Evolutionary conservation across 2,113 vertebrate species (phyloP), one percentile per base, ranked within the genome.

Genomic region (Cyanoliseus patagonus): DNA sequence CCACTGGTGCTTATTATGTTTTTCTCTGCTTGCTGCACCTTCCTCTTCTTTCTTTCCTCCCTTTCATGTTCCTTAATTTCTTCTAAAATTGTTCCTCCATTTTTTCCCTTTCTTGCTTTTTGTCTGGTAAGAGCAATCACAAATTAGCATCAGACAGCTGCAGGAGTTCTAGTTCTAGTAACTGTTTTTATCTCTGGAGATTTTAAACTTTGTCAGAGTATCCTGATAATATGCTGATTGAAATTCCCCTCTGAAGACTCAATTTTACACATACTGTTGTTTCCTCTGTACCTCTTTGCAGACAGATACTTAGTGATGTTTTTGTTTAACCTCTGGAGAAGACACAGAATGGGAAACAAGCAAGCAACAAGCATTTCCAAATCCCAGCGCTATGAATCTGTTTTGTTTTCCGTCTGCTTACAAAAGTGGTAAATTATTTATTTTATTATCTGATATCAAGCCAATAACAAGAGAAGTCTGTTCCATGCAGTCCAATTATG

Each of bases 311-410:
- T 77, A 59, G 73, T 87, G 92, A 88, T 88, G 93, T 77, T 96
- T 93, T 86, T 93, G 74, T 94, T 95, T 95, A 97, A 95, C 93
- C 95, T 93, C 94, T 77, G 73, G 97, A 97, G 93, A 94, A 96
- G 92, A 88, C 84, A 83, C 77, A 78, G 78, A 93, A 91, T 49
- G 67, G 89, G 94, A 97, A 95, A 96, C 70, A 86, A 96, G 93
- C 35, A 87, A 96, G 84, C 94, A 97, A 96, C 94, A 94, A 95
- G 79, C 89, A 49, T 94, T 94, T 97, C 79, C 76, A 96, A 96
- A 80, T 97, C 93, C 93, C 95, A 92, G 9, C 51, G 85, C 87
- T 90, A 75, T 92, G 88, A 96, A 95, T 92, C 77, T 92, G 69
- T 77, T 94, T 91, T 90, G 74, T 78, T 96, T 94, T 74, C 67